Percentiles rank a stretch among this genome's conserved stretches.
phyloP scores from a whole-genome alignment of 2,113 vertebrate species.

The Labeo catla region DNA sequence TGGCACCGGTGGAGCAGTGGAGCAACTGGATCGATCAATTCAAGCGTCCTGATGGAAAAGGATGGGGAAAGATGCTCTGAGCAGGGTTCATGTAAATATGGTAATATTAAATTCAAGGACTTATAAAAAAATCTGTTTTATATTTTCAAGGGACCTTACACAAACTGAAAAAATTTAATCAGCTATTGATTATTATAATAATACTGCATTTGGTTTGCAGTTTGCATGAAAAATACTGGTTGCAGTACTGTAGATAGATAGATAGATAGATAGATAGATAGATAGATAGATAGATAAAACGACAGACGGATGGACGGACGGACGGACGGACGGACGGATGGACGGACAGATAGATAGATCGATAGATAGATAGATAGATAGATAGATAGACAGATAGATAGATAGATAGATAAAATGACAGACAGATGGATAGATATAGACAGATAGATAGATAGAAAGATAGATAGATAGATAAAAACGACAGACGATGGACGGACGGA shows the following conservation, averaged over 20 bases:
- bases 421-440: too few species aligned
- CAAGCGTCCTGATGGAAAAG: background rate
- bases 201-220: background rate
- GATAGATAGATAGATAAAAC: too few species aligned
- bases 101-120: slow-evolving; percentile 5
- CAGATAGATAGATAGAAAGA: too few species aligned
- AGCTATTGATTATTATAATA: slow-evolving; percentile 16
- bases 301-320: too few species aligned
- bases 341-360: too few species aligned
- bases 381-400: too few species aligned
- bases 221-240: background rate
- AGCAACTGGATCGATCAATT: background rate
- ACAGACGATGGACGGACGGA: too few species aligned
- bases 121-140: slow-evolving; percentile 7
- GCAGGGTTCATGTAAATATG: slow-evolving; percentile 15
- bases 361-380: too few species aligned
- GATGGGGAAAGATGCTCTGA: background rate
- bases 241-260: background rate
- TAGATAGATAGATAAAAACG: too few species aligned
- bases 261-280: too few species aligned
- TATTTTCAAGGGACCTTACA: background rate
- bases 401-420: too few species aligned
- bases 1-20: background rate
- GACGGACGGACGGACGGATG: too few species aligned
- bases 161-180: background rate